Base-by-base conservation (phyloP, 2,888 invertebrate genomes). In the Dendrolimus houi region DNA sequence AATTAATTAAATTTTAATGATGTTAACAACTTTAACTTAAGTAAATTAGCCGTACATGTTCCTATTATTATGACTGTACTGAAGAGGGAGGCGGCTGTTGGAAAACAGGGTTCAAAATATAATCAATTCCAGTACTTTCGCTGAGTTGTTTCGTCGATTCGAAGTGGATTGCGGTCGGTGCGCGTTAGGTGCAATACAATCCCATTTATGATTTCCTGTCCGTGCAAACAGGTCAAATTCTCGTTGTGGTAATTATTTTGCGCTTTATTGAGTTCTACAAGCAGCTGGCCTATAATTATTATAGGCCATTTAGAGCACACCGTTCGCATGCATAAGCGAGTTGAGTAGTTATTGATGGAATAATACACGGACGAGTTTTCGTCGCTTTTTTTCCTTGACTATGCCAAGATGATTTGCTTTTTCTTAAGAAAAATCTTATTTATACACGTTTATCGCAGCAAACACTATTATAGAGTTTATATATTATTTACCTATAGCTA, bases 161-260 rank as follows among this genome's bases (percentile, higher is more conserved):
- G 1, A 3, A 9, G 47, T 12, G 55, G 7, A 58, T 57, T 53
- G 58, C 41, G 57, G 41, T 56, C 53, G 7, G 52, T 52, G 13
- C 53, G 58, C 53, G 52, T 54, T 40, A 65, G 60, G 56, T 63
- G 68, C 63, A 72, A 73, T 70, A 69, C 64, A 68, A 69, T 68
- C 64, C 69, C 63, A 58, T 68, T 69, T 68, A 68, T 67, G 67
- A 76, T 75, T 78, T 79, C 77, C 76, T 75, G 72, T 64, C 64
- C 60, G 59, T 58, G 62, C 60, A 64, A 62, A 59, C 63, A 65
- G 66, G 64, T 70, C 69, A 54, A 59, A 67, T 70, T 70, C 67
- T 65, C 60, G 54, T 64, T 67, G 68, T 55, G 60, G 52, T 52
- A 63, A 67, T 67, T 65, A 71, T 62, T 62, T 59, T 60, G 58